phyloP scores from a whole-genome alignment of 2,113 vertebrate genomes.

The Pedetes capensis region DNA sequence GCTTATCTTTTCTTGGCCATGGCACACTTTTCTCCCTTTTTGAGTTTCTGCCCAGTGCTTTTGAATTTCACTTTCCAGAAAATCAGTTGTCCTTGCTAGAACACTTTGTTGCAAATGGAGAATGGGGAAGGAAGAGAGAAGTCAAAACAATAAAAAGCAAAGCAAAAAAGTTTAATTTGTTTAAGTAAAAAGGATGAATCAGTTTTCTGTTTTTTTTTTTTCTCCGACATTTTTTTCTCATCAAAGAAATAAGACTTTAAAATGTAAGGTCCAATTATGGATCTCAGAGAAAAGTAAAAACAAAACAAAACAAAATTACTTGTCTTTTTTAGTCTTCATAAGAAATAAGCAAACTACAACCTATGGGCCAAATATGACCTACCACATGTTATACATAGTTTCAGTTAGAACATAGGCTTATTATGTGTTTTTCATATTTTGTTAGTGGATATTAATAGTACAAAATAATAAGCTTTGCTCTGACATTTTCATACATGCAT shows the following conservation, averaged over 20 bases:
- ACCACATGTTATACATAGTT: neutral
- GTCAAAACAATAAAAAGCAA: neutral
- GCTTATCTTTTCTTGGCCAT: neutral
- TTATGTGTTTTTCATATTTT: neutral
- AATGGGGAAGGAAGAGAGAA: accelerated
- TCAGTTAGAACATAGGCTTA: neutral
- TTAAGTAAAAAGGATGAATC: slow-evolving; percentile 29
- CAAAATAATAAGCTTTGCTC: too few relatives aligned
- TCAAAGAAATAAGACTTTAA: neutral
- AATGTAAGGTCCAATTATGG: neutral
- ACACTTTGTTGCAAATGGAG: neutral
- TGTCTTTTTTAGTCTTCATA: neutral
- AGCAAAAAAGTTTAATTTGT: neutral
- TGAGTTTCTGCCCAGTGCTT: slow-evolving; percentile 16
- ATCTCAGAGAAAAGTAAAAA: neutral
- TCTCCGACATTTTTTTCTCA: neutral
- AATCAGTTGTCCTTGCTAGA: neutral
- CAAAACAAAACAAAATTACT: neutral
- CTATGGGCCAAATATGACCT: neutral
- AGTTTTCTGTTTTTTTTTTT: neutral
- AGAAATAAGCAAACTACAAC: neutral
- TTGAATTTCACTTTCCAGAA: slow-evolving; percentile 42
- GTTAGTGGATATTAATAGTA: too few relatives aligned
- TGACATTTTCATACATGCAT: too few relatives aligned
- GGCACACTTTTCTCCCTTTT: neutral